Percentiles rank a stretch among this genome's conserved stretches.
Evolutionary conservation across 2,888 invertebrate genomes (phyloP).

Genomic region (Scelioninae gen. 2): DNA sequence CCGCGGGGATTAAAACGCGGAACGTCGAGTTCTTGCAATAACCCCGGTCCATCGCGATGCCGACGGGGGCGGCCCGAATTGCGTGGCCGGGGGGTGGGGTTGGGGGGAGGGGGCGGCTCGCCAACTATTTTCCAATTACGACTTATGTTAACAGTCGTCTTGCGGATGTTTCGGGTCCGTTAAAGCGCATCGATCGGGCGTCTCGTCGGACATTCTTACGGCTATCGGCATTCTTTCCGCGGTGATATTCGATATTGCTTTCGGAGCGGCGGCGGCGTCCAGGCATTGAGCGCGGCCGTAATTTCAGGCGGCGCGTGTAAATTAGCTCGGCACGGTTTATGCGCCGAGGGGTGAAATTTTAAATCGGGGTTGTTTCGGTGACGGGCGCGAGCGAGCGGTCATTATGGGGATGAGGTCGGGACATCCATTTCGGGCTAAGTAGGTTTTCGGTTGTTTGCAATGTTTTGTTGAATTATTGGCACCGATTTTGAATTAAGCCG

Average conservation of each 20-base stretch:
- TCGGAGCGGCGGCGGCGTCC: neutral
- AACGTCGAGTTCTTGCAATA: constrained; percentile 68
- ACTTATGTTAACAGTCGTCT: constrained; percentile 71
- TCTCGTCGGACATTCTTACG: constrained; percentile 11
- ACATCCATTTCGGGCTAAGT: constrained; percentile 3
- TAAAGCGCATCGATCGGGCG: constrained; percentile 29
- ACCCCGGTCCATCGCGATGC: constrained; percentile 65
- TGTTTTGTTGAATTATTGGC: neutral
- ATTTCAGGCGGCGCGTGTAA: constrained; percentile 27
- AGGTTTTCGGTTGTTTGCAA: constrained; percentile 7
- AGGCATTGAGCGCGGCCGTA: constrained; percentile 2
- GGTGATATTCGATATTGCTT: constrained; percentile 26
- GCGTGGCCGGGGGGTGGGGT: constrained; percentile 53
- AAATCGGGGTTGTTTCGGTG: constrained; percentile 24
- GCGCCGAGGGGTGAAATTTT: constrained; percentile 29
- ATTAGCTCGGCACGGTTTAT: constrained; percentile 32
- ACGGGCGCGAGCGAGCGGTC: constrained; percentile 5
- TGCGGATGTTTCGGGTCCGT: constrained; percentile 20
- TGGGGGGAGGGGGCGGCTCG: constrained; percentile 61
- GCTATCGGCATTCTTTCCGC: constrained; percentile 21
- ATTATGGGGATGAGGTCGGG: constrained; percentile 5
- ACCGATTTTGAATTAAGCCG: no score
- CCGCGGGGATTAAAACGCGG: constrained; percentile 64
- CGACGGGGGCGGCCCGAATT: constrained; percentile 66
- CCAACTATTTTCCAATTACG: constrained; percentile 67